Percentiles rank a stretch among this genome's conserved stretches.
phyloP scores from a whole-genome alignment of 2,113 vertebrate genomes.

The Protobothrops flavoviridis region DNA sequence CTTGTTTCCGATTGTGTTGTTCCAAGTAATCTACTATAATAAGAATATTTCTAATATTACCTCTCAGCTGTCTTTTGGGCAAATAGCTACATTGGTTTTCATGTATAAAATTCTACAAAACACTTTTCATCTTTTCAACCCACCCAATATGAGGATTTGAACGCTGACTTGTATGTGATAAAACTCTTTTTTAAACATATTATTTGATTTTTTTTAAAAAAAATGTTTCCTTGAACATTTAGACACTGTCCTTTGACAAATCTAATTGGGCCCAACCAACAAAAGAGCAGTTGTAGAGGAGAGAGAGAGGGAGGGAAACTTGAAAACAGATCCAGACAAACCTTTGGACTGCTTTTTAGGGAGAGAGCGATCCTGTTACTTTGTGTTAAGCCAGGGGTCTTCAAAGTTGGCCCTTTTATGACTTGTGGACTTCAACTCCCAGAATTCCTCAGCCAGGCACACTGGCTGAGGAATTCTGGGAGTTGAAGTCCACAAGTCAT shows the following conservation, averaged over 20 bases:
- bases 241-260: not conserved
- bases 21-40: not conserved
- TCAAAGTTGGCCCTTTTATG: too few relatives aligned
- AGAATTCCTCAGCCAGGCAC: too few relatives aligned
- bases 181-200: not conserved
- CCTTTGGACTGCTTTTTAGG: not conserved
- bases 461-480: too few relatives aligned
- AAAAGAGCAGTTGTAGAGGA: not conserved
- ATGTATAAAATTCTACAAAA: not conserved
- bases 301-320: not conserved
- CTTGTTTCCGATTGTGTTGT: not conserved
- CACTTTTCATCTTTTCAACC: not conserved
- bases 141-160: not conserved
- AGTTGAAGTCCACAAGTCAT: too few relatives aligned
- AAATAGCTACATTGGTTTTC: not conserved
- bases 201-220: not conserved
- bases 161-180: not conserved
- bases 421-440: too few relatives aligned
- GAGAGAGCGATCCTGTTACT: not conserved
- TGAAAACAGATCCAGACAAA: not conserved
- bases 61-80: not conserved
- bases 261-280: not conserved
- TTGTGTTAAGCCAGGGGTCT: not conserved
- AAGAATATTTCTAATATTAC: not conserved
- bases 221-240: not conserved